phyloP scores from a whole-genome alignment of 2,113 vertebrate genomes.

The Etia nguti region DNA sequence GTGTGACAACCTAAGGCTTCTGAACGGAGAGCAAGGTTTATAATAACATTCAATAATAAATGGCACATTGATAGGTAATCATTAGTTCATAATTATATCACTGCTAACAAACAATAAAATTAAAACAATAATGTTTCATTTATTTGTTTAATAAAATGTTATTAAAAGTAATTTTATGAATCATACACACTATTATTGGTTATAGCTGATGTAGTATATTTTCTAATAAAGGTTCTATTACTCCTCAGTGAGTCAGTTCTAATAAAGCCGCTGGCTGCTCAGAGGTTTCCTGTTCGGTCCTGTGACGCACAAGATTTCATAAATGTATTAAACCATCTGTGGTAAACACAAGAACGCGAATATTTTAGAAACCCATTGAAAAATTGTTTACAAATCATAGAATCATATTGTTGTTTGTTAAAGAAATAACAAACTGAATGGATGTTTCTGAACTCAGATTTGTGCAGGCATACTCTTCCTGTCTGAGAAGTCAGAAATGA shows the following conservation, averaged over 20 bases:
- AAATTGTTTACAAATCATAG: not conserved
- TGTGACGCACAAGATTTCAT: rapidly evolving
- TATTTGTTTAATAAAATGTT: not conserved
- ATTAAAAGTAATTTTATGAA: not conserved
- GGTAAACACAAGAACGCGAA: not conserved
- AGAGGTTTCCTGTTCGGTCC: not conserved
- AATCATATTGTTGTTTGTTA: not conserved
- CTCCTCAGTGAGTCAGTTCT: not conserved
- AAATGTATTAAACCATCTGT: not conserved
- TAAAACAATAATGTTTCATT: not conserved
- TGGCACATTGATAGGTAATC: not conserved
- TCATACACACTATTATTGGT: not conserved
- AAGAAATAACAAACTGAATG: not conserved
- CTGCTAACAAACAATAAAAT: not conserved
- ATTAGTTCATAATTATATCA: not conserved
- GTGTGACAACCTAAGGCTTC: not conserved
- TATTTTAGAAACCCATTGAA: not conserved
- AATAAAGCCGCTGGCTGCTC: rapidly evolving
- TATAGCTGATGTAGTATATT: not conserved
- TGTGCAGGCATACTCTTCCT: not conserved
- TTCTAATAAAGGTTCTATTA: not conserved
- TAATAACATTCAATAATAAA: not conserved
- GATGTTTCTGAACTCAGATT: not conserved
- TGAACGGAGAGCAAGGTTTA: not conserved
- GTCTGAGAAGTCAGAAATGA: not conserved